Evolutionary conservation across 2,113 vertebrate species (phyloP).

Genomic region (Onychostruthus taczanowskii): DNA sequence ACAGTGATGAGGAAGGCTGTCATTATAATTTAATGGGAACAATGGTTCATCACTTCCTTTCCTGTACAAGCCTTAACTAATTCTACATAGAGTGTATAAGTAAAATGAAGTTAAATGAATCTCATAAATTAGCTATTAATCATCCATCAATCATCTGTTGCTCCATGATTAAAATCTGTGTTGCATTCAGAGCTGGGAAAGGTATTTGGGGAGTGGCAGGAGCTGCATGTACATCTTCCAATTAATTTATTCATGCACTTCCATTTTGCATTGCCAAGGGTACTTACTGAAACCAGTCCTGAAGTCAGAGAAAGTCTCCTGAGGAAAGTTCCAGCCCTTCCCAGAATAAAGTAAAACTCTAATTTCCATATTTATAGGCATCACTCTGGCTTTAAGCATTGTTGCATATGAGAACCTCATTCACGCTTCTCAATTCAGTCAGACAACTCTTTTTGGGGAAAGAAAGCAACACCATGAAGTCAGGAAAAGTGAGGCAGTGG

Average conservation of each 20-base stretch:
- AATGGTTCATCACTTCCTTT: slow-evolving; percentile 79
- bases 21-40: slow-evolving; percentile 84
- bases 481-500: slow-evolving; percentile 11
- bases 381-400: background rate
- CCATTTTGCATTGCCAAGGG: background rate
- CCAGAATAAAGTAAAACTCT: slow-evolving; percentile 13
- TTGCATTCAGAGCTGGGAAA: slow-evolving; percentile 56
- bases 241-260: slow-evolving; percentile 34
- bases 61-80: slow-evolving; percentile 78
- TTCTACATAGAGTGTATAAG: slow-evolving; percentile 74
- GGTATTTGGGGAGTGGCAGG: slow-evolving; percentile 55
- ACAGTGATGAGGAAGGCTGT: slow-evolving; percentile 80
- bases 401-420: background rate
- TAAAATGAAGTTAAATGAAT: slow-evolving; percentile 78
- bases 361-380: slow-evolving; percentile 22
- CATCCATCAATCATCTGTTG: slow-evolving; percentile 77
- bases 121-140: slow-evolving; percentile 68
- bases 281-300: slow-evolving; percentile 10
- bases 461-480: background rate
- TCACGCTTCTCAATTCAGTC: background rate
- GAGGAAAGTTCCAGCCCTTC: slow-evolving; percentile 4
- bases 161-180: slow-evolving; percentile 65
- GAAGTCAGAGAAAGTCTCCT: slow-evolving; percentile 33
- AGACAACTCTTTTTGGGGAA: background rate
- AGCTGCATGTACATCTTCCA: slow-evolving; percentile 40